Base-by-base conservation (phyloP, 2,888 invertebrate genomes). In the Campopleginae sp. region DNA sequence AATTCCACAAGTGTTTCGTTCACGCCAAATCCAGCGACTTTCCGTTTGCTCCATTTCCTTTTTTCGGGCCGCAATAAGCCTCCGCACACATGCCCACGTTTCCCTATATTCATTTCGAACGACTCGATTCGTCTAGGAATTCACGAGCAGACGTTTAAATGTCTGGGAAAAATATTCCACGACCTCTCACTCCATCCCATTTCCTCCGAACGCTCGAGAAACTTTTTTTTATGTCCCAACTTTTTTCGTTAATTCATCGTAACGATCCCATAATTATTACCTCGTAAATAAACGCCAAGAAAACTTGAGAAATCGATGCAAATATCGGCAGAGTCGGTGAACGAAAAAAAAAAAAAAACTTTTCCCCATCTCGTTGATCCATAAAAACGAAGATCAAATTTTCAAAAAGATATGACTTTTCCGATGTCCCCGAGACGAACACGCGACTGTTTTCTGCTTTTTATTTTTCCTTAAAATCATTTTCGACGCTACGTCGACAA, bases 1-100 rank as follows among this genome's bases (percentile, higher is more conserved):
- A 76, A 84, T 80, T 80, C 80, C 70, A 63, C 80, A 72, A 66
- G 75, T 80, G 75, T 68, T 74, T 79, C 70, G 38, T 44, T 23
- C 63, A 74, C 77, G 70, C 66, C 19, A 58, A 89, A 89, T 90
- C 91, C 51, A 91, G 91, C 54, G 51, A 68, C 74, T 61, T 48
- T 61, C 31, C 58, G 65, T 72, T 38, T 61, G 66, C 19, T 65
- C 44, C 33, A 65, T 79, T 58, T 72, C 61, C 33, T 76, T 71
- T 80, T 79, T 23, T 61, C 23, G 19, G 14, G 19, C 54, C 51
- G 44, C 74, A 54, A 27, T 46, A 68, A 12, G 51, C 23, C 61
- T 65, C 14, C 8, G 66, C 42, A 31, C 66, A 48, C 80, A 82
- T 80, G 65, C 61, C 82, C 75, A 61, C 72, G 76, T 70, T 80